Conservation (phyloP, 92 coral and sea anemone species). For the Meandrina meandrites region DNA sequence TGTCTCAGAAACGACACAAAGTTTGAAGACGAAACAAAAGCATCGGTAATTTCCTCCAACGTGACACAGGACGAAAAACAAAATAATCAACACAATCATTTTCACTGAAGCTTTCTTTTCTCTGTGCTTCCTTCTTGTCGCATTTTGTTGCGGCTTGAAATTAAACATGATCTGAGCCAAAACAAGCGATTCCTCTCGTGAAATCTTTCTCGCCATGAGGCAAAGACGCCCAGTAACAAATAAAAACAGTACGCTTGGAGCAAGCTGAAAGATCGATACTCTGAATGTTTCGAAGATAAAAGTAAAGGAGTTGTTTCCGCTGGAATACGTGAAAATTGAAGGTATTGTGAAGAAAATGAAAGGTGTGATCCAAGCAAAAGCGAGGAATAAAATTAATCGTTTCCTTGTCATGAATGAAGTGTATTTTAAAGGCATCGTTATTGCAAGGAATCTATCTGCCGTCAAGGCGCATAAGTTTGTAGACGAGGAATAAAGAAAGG, state of each 20-base stretch:
- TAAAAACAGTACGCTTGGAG: slow-evolving; percentile 22
- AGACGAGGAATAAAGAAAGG: slow-evolving; percentile 26
- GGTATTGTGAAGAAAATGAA: slow-evolving; percentile 25
- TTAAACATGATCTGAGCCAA: slow-evolving; percentile 27
- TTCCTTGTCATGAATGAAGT: background rate
- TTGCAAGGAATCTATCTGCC: slow-evolving; percentile 11
- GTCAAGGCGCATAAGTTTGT: slow-evolving; percentile 34
- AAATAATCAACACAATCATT: slow-evolving; percentile 17
- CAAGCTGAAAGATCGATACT: slow-evolving; percentile 28
- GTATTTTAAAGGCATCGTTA: slow-evolving; percentile 27
- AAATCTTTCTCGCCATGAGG: slow-evolving; percentile 3
- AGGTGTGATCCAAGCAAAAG: slow-evolving; percentile 22
- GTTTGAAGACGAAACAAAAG: slow-evolving; percentile 31
- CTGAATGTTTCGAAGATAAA: slow-evolving; percentile 24
- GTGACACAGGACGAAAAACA: slow-evolving; percentile 33
- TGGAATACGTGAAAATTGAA: slow-evolving; percentile 8
- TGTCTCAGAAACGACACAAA: slow-evolving; percentile 6
- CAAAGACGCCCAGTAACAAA: slow-evolving; percentile 20
- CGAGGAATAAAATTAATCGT: background rate
- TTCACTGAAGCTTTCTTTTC: slow-evolving; percentile 23
- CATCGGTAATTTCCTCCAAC: slow-evolving; percentile 39
- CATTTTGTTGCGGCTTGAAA: background rate
- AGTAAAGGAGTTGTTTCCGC: background rate
- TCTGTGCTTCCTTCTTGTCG: background rate
- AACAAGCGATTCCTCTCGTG: slow-evolving; percentile 11